Percentiles rank a stretch among this genome's conserved stretches.
Evolutionary conservation across 2,113 vertebrate species (phyloP).

Genomic region (Catharus minimus): DNA sequence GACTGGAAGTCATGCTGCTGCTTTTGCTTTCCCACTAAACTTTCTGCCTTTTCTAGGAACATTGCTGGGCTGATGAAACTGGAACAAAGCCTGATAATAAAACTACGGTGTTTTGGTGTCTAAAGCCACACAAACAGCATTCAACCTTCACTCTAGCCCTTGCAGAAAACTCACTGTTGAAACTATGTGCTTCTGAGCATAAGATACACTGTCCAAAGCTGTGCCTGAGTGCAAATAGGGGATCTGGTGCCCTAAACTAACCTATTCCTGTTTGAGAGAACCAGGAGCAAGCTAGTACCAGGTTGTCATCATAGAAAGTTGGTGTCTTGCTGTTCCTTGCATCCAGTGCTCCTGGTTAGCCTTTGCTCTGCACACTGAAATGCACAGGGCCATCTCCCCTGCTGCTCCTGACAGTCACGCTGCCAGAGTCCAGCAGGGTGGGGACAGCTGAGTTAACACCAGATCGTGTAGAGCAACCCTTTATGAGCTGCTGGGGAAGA

Average conservation of each 20-base stretch:
- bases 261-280: background rate
- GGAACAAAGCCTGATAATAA: background rate
- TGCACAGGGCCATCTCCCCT: accelerated
- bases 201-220: background rate
- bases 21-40: background rate
- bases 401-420: background rate
- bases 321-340: background rate
- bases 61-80: background rate
- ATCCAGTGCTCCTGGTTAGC: background rate
- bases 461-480: background rate
- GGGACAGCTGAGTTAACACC: background rate
- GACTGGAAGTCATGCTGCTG: background rate
- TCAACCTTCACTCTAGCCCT: accelerated
- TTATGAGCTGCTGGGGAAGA: background rate
- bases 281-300: background rate
- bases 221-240: background rate
- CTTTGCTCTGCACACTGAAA: background rate
- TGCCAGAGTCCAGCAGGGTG: background rate
- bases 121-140: background rate
- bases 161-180: background rate
- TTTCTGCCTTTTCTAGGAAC: background rate
- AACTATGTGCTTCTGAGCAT: background rate
- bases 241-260: background rate
- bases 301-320: background rate
- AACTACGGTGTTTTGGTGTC: background rate